Base-by-base conservation (phyloP, 2,888 invertebrate genomes). In the Phengaris arion region DNA sequence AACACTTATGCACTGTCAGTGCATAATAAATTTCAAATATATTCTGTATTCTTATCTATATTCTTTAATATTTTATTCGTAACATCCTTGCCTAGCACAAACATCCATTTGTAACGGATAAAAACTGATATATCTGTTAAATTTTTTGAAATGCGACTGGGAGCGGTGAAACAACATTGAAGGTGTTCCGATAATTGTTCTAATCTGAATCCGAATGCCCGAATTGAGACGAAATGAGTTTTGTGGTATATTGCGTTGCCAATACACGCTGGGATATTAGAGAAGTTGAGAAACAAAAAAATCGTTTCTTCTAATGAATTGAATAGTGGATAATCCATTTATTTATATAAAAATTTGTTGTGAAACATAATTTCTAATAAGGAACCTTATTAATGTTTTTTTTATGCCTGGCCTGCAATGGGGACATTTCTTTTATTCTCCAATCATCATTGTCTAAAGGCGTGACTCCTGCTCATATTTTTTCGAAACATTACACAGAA, bases 181-280 rank as follows among this genome's bases (percentile, higher is more conserved):
- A 88, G 87, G 87, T 87, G 86, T 85, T 82, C 84, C 85, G 81
- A 54, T 87, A 85, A 89, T 88, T 88, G 89, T 83, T 85, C 83
- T 85, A 82, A 85, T 86, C 83, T 82, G 81, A 86, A 85, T 81
- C 82, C 83, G 83, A 86, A 82, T 86, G 86, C 86, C 82, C 80
- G 84, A 85, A 85, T 88, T 83, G 84, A 82, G 84, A 85, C 83
- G 83, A 78, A 78, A 79, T 77, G 79, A 76, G 79, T 79, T 79
- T 78, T 79, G 80, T 79, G 81, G 82, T 81, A 83, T 72, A 54
- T 72, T 72, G 13, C 77, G 77, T 77, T 81, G 81, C 81, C 78
- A 79, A 80, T 80, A 81, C 78, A 78, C 79, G 79, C 76, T 79
- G 78, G 78, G 77, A 77, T 6, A 48, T 48, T 6, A 6, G 4